Evolutionary conservation across 1,140 invertebrate genomes (phyloP).

Genomic region (Atta cephalotes): DNA sequence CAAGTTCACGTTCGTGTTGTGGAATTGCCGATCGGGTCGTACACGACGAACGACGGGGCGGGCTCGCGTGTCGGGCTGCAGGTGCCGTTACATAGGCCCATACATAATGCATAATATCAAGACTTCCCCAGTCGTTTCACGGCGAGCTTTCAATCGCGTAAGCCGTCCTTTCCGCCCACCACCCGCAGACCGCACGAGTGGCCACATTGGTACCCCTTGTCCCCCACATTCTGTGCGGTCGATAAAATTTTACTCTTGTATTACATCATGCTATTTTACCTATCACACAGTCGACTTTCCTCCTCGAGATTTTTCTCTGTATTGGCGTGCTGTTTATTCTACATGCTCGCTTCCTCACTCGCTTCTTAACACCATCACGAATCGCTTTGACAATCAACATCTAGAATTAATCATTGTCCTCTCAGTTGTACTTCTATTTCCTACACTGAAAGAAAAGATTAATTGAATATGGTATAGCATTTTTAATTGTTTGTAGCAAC

Average conservation of each 20-base stretch:
- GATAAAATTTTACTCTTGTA: constrained; percentile 76
- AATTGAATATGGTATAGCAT: too few species aligned
- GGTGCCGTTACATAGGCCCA: constrained; percentile 79
- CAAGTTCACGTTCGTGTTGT: constrained; percentile 72
- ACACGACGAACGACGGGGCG: constrained; percentile 46
- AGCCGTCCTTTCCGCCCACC: constrained; percentile 71
- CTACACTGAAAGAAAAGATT: too few species aligned
- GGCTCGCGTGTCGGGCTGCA: constrained; percentile 82
- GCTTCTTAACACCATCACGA: constrained; percentile 10
- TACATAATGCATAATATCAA: constrained; percentile 84
- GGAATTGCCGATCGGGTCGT: constrained; percentile 60
- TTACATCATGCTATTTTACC: neutral
- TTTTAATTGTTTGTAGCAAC: too few species aligned
- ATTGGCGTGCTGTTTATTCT: neutral
- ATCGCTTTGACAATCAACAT: constrained; percentile 27
- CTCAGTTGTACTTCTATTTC: neutral
- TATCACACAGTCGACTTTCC: neutral
- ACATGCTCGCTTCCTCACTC: constrained; percentile 10
- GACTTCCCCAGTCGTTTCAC: constrained; percentile 83
- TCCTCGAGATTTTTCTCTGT: constrained; percentile 42
- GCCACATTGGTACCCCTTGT: constrained; percentile 27
- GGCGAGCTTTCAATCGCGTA: constrained; percentile 84
- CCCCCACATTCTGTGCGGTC: constrained; percentile 49
- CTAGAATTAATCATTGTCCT: constrained; percentile 1
- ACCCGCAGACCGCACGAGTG: constrained; percentile 60